A percentile compares a stretch with the other conserved stretches of the same genome.
Conservation (phyloP, 2,113 vertebrate genomes). For the Balaeniceps rex region DNA sequence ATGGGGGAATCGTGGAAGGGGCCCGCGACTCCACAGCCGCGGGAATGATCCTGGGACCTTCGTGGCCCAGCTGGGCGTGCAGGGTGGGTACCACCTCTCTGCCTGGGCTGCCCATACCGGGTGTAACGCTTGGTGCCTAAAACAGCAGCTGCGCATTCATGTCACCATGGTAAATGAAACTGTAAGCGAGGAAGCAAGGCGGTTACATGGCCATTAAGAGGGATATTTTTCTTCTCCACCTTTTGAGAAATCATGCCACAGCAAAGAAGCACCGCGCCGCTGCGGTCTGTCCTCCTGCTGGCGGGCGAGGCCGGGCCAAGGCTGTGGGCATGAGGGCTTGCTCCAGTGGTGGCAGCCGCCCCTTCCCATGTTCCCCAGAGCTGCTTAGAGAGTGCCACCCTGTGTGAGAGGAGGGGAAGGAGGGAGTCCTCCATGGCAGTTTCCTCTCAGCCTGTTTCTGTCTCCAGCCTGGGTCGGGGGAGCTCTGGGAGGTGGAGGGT, state of each 20-base stretch:
- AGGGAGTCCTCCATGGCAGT: not conserved
- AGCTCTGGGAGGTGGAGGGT: not conserved
- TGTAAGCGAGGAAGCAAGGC: not conserved
- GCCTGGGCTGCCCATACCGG: not conserved
- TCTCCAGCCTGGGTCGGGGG: accelerated
- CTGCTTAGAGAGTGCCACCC: not conserved
- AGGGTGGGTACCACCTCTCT: not conserved
- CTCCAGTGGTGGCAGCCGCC: accelerated
- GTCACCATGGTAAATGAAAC: not conserved
- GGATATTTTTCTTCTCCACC: not conserved
- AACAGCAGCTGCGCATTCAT: not conserved
- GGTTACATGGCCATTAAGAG: not conserved
- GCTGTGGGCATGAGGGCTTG: not conserved
- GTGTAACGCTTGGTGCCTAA: not conserved
- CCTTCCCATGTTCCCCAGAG: not conserved
- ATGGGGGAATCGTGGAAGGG: too few species aligned
- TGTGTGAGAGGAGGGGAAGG: not conserved
- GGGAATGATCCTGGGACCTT: not conserved
- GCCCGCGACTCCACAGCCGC: not conserved
- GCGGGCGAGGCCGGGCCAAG: not conserved
- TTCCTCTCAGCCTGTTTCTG: not conserved
- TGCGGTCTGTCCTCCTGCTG: not conserved
- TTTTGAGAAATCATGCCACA: not conserved
- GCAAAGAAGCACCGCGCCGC: not conserved
- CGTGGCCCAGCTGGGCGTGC: accelerated